Base-by-base conservation (phyloP, 2,113 vertebrate species). In the Psittacara wagleri region DNA sequence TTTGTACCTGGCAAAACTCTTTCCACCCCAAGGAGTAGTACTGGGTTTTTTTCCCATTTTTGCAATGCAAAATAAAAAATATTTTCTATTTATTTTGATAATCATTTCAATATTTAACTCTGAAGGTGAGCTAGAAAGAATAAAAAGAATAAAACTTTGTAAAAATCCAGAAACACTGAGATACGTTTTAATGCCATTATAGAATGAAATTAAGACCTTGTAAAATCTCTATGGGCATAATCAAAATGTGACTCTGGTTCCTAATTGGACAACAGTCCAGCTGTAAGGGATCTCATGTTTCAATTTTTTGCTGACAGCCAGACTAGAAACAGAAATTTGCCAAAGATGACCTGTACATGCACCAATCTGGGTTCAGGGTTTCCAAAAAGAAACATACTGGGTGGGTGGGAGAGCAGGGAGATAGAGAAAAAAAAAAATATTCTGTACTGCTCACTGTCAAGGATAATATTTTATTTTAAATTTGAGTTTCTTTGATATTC, bases 41-140 rank as follows among this genome's bases (percentile, higher is more conserved):
- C 1, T 13, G 4, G 1, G 0, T 1, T 5, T 4, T 8, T 9
- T 25, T 88, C 66, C 23, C 3, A 16, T 28, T 48, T 66, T 75
- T 39, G 25, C 8, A 43, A 15, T 24, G 22, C 5, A 57, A 81
- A 84, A 68, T 16, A 43, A 27, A 19, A 49, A 67, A 25, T 1
- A 35, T 18, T 37, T 39, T 52, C 0, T 33, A 7, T 74, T 86
- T 81, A 2, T 73, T 59, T 33, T 41, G 2, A 2, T 16, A 69
- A 51, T 18, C 37, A 27, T 77, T 75, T 84, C 17, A 74, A 18
- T 35, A 28, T 7, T 4, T 33, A n/a, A 33, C 5, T 43, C 7
- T 57, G 62, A 72, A n/a, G 3, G 1, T 63, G 46, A 62, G 3
- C 35, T 80, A 48, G 13, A 73, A 90, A 25, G 8, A 88, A 61